These are phyloP conservation scores for Calycopis cecrops DNA, from an alignment of 1,140 invertebrate genomes.

Conservation along the genomic window DNA sequence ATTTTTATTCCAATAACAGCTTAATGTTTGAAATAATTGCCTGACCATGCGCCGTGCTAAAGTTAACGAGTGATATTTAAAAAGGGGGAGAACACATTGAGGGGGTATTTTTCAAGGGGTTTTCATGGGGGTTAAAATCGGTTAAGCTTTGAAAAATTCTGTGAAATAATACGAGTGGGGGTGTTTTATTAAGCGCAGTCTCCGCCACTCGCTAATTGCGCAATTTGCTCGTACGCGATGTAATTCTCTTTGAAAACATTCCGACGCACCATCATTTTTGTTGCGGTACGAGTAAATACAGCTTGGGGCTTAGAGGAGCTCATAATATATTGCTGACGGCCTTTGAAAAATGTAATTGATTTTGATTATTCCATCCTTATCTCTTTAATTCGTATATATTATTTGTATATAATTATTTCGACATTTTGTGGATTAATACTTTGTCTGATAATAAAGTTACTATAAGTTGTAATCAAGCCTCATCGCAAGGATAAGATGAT, in stretches of 20 bases:
- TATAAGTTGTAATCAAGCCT: no score
- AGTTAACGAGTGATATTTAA: slow-evolving; percentile 69
- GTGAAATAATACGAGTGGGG: neutral
- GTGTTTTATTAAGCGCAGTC: neutral
- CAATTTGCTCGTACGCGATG: slow-evolving; percentile 20
- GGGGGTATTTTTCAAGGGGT: neutral
- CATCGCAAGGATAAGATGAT: no score
- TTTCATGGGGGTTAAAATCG: slow-evolving; percentile 45
- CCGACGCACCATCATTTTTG: slow-evolving; percentile 12
- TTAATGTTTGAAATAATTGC: slow-evolving; percentile 61
- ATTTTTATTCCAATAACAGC: slow-evolving; percentile 48
- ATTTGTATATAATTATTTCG: no score
- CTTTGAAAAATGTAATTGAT: no score
- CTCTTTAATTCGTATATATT: no score
- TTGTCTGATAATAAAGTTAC: no score
- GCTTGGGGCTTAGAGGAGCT: neutral
- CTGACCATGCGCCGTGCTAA: slow-evolving; percentile 40
- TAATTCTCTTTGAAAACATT: slow-evolving; percentile 19
- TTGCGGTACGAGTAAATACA: slow-evolving; percentile 5
- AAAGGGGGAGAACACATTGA: slow-evolving; percentile 39
- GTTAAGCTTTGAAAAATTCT: slow-evolving; percentile 50
- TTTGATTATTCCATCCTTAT: no score
- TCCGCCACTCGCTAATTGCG: slow-evolving; percentile 39
- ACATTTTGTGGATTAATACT: no score
- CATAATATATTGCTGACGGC: no score